phyloP scores from a whole-genome alignment of 2,888 invertebrate species.

The Drosophila flavopinicola region DNA sequence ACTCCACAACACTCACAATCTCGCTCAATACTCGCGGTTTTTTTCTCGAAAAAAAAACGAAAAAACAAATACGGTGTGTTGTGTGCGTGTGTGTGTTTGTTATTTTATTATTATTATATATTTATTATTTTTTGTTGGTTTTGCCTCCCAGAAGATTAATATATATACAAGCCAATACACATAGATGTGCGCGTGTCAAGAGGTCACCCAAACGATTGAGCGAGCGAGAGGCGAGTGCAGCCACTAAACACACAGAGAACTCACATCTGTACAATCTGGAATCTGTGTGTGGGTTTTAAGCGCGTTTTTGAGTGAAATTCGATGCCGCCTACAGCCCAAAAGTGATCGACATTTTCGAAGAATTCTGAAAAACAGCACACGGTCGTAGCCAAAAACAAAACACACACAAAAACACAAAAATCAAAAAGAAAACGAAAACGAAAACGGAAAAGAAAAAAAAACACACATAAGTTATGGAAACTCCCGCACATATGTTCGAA shows the following conservation, averaged over 20 bases:
- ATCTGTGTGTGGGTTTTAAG: constrained; percentile 23
- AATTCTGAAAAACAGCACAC: constrained; percentile 22
- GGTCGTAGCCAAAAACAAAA: not conserved
- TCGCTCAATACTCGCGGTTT: constrained; percentile 48
- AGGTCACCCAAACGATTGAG: constrained; percentile 59
- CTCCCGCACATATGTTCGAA: constrained; percentile 63
- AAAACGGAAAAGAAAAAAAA: constrained; percentile 3
- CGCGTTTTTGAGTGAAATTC: constrained; percentile 54
- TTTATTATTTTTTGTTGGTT: constrained; percentile 21
- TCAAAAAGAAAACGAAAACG: constrained; percentile 13
- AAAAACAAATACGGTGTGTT: constrained; percentile 28
- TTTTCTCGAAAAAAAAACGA: constrained; percentile 23
- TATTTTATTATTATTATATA: constrained; percentile 4
- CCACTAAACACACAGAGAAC: constrained; percentile 17
- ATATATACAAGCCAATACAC: constrained; percentile 9
- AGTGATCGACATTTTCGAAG: constrained; percentile 32
- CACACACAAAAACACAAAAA: constrained; percentile 4
- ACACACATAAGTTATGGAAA: constrained; percentile 47
- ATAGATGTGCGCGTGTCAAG: constrained; percentile 57
- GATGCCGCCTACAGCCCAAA: constrained; percentile 42
- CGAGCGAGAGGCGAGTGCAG: constrained; percentile 48
- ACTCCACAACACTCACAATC: constrained; percentile 36
- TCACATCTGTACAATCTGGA: constrained; percentile 43
- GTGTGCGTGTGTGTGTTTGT: constrained; percentile 17
- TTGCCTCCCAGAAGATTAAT: constrained; percentile 62